Conservation (phyloP, 2,888 invertebrate genomes). For the Lepas anatifera region DNA sequence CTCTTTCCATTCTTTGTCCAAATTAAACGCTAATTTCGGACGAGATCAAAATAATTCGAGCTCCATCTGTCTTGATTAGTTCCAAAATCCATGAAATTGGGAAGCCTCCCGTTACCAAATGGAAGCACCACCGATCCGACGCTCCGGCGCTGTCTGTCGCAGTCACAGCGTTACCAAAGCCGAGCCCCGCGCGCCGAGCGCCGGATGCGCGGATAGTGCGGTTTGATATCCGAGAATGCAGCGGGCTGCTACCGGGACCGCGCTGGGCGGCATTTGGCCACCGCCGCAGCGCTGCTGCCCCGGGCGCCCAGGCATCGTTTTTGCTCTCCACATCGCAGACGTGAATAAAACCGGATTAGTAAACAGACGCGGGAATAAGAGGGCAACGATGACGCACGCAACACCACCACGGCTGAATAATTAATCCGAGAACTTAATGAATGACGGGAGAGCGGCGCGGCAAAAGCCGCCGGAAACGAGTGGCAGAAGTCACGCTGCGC, state of each 20-base stretch:
- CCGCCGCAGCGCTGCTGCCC: neutral
- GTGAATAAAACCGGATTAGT: slow-evolving; percentile 4
- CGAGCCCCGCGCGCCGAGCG: neutral
- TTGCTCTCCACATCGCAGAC: neutral
- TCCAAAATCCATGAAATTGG: slow-evolving; percentile 9
- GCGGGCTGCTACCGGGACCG: neutral
- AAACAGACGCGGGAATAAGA: neutral
- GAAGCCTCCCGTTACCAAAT: neutral
- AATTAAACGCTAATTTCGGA: slow-evolving; percentile 7
- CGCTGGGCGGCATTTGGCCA: neutral
- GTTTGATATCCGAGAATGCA: slow-evolving; percentile 4
- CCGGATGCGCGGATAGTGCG: neutral
- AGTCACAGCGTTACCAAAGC: neutral
- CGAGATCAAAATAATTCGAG: slow-evolving; percentile 5
- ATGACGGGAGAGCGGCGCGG: neutral
- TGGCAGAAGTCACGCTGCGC: neutral
- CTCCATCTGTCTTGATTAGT: slow-evolving; percentile 10
- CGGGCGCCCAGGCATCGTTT: neutral
- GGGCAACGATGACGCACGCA: neutral
- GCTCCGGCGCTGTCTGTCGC: neutral
- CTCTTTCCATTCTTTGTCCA: slow-evolving; percentile 4
- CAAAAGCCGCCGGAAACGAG: neutral
- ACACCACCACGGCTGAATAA: neutral
- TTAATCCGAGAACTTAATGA: slow-evolving; percentile 9
- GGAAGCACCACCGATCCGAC: neutral